A percentile compares a stretch with the other conserved stretches of the same genome.
phyloP scores from a whole-genome alignment of 2,888 invertebrate species.

The Stenotaenia linearis region DNA sequence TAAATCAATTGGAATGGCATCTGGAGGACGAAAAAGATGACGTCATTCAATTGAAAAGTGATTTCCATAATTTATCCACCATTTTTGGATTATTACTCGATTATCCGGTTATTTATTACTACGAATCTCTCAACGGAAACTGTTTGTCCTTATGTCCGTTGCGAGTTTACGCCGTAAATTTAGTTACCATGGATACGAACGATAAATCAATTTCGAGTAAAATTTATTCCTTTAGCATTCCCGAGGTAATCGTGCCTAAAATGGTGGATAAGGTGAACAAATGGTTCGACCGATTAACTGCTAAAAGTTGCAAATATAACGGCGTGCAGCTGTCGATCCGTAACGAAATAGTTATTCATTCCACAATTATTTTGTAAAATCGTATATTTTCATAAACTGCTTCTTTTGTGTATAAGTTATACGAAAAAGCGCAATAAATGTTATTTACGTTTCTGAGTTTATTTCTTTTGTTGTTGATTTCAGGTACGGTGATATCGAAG shows the following conservation, averaged over 20 bases:
- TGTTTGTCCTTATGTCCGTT: slow-evolving; percentile 29
- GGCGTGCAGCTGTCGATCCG: background rate
- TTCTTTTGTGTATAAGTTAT: background rate
- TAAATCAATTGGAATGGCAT: background rate
- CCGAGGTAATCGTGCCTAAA: background rate
- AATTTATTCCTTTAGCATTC: slow-evolving; percentile 34
- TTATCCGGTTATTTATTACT: slow-evolving; percentile 45
- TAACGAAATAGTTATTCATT: background rate
- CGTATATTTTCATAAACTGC: background rate
- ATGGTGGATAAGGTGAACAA: background rate
- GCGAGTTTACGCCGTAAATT: slow-evolving; percentile 8
- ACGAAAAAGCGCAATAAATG: background rate
- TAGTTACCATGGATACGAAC: background rate
- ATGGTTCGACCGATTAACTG: background rate
- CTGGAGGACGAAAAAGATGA: background rate
- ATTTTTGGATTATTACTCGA: slow-evolving; percentile 44
- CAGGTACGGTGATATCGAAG: slow-evolving; percentile 55
- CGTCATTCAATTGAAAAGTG: background rate
- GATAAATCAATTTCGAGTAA: background rate
- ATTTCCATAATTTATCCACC: slow-evolving; percentile 42
- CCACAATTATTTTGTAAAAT: background rate
- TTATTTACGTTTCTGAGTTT: too few relatives aligned
- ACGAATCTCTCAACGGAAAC: slow-evolving; percentile 29
- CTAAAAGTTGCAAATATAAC: too few relatives aligned
- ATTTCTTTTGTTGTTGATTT: slow-evolving; percentile 42